Evolutionary conservation across 2,797 vertebrate genomes (phyloP).

Genomic region (Xenops minutus): DNA sequence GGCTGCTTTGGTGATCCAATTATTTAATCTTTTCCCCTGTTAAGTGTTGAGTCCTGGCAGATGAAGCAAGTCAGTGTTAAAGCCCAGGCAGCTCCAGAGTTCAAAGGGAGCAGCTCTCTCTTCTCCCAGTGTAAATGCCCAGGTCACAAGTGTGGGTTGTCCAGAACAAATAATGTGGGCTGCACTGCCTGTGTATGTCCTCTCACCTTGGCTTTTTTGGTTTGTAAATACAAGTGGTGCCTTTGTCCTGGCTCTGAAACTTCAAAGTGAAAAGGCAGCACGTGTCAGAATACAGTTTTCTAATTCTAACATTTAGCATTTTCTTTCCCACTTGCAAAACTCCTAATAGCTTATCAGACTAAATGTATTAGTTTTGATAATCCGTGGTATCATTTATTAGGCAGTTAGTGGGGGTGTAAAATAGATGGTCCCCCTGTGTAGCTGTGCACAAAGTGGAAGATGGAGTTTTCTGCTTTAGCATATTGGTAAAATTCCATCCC

Average conservation of each 20-base stretch:
- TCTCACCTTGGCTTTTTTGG: neutral
- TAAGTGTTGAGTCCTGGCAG: neutral
- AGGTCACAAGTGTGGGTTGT: neutral
- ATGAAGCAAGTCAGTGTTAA: neutral
- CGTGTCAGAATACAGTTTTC: neutral
- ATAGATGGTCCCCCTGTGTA: neutral
- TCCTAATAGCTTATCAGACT: neutral
- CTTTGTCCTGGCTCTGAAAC: neutral
- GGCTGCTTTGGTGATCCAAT: neutral
- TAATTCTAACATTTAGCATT: neutral
- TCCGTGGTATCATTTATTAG: neutral
- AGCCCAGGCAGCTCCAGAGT: neutral
- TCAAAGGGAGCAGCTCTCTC: neutral
- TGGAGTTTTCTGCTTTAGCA: neutral
- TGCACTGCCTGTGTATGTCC: neutral
- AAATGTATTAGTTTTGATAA: neutral
- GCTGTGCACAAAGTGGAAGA: neutral
- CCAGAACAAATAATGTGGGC: neutral
- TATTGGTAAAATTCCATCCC: neutral
- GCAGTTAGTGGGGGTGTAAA: neutral
- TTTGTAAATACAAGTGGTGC: neutral
- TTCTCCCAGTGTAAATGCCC: rapidly evolving
- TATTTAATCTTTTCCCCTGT: neutral
- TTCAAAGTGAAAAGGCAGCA: neutral
- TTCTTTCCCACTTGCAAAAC: neutral